Base-by-base conservation (phyloP, 1,140 invertebrate species). In the Drosophila takahashii region DNA sequence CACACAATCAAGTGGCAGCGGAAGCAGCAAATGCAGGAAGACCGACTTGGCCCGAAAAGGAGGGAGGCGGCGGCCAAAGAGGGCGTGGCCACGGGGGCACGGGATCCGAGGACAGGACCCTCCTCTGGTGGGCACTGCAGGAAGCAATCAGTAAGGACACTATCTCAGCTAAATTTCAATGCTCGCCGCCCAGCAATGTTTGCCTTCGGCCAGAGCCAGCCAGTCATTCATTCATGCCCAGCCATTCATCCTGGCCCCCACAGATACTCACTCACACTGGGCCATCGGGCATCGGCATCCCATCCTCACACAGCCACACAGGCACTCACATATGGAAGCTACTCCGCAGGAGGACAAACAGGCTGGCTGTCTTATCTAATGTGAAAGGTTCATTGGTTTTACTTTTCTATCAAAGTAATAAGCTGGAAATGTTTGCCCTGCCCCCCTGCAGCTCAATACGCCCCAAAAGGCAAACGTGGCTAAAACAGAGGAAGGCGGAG, bases 361-460 rank as follows among this genome's bases (percentile, higher is more conserved):
- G 58, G 79, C 83, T 76, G 75, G 51, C 72, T 57, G 56, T 77
- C 84, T 89, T 89, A 89, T 89, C 84, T 89, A 90, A 89, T 89
- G 84, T 89, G 84, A 89, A 89, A 89, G 84, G 84, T 89, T 89
- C 84, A 89, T 89, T 89, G 84, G 84, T 89, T 89, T 89, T 89
- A 89, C 84, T 89, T 89, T 89, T 89, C 84, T 89, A 89, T 89
- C 84, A 84, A 89, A 84, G 84, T 87, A 87, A 89, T 89, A 89
- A 89, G 84, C 84, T 89, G 84, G 84, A 89, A 84, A 89, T 89
- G 84, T 89, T 89, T 83, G 78, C 61, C 42, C 8, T 56, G 41
- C 34, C 48, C 44, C 48, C 36, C 45, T 42, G 34, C n/a, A 44
- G n/a, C 32, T n/a, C 73, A 52, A 34, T 41, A 64, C 69, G 64